A percentile compares a stretch with the other conserved stretches of the same genome.
Conservation (phyloP, 2,113 vertebrate genomes). For the Gracilinanus agilis region DNA sequence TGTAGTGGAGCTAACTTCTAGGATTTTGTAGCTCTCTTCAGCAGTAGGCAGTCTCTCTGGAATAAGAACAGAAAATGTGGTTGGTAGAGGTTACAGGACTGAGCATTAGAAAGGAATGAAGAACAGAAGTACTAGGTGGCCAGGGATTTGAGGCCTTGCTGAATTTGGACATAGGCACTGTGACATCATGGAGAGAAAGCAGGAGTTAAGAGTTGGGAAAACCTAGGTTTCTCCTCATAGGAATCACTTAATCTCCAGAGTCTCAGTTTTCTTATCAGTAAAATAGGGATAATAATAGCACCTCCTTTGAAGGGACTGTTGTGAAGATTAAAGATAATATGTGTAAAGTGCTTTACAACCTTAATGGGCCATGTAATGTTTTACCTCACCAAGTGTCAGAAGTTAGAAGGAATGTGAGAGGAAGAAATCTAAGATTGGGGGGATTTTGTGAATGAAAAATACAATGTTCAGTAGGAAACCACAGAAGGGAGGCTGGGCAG, state of each 20-base stretch:
- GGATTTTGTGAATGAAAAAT: too few relatives aligned
- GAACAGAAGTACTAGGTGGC: background rate
- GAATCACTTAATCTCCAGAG: background rate
- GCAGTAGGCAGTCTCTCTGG: background rate
- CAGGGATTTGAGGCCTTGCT: background rate
- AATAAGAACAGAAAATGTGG: background rate
- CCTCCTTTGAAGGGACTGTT: too few relatives aligned
- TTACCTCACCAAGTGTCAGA: too few relatives aligned
- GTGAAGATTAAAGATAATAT: too few relatives aligned
- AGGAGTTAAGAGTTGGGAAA: background rate
- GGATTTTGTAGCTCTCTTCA: background rate
- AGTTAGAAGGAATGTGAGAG: too few relatives aligned
- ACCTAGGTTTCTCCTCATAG: background rate
- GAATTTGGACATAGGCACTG: background rate
- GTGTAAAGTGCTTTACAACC: too few relatives aligned
- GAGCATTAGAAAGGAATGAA: background rate
- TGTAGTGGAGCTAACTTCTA: background rate
- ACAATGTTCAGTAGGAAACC: too few relatives aligned
- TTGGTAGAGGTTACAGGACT: background rate
- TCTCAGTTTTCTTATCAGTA: background rate
- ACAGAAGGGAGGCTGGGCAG: too few relatives aligned
- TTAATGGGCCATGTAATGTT: too few relatives aligned
- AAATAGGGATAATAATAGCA: too few relatives aligned
- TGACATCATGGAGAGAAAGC: background rate
- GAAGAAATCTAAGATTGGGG: too few relatives aligned